Percentiles rank a stretch among this genome's conserved stretches.
Conservation (phyloP, 2,113 vertebrate species). For the Epinephelus moara region DNA sequence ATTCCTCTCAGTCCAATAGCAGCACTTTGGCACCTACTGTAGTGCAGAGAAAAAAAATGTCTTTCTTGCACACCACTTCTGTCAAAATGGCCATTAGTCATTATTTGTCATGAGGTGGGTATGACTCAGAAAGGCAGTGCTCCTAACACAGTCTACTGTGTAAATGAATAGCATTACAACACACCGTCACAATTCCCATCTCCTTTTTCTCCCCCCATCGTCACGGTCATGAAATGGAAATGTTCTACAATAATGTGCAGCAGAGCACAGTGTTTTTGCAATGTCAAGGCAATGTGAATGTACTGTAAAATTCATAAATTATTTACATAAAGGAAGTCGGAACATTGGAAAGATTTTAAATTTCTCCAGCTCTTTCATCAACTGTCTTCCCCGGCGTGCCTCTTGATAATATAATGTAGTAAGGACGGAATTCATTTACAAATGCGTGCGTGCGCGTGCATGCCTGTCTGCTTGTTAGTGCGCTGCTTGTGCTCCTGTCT, state of each 20-base stretch:
- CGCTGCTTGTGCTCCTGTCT: not conserved
- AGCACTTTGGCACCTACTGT: conserved; percentile 10
- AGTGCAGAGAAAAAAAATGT: conserved; percentile 5
- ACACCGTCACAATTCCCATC: not conserved
- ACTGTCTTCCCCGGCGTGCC: conserved; percentile 38
- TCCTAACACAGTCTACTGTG: conserved; percentile 13
- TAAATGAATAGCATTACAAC: conserved; percentile 16
- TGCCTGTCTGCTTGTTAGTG: not conserved
- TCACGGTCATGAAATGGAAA: conserved; percentile 54
- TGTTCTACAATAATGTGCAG: conserved; percentile 62
- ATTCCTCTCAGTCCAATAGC: conserved; percentile 12
- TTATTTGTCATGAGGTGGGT: conserved; percentile 26
- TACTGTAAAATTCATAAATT: conserved; percentile 71
- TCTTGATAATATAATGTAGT: conserved; percentile 44
- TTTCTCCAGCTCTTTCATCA: conserved; percentile 63
- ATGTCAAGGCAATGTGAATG: conserved; percentile 76
- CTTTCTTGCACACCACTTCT: not conserved
- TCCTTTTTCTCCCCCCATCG: not conserved
- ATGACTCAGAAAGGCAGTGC: conserved; percentile 28
- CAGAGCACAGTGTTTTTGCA: conserved; percentile 71
- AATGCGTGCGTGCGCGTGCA: not conserved
- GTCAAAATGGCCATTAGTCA: conserved; percentile 30
- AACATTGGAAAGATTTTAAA: conserved; percentile 82
- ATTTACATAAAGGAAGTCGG: conserved; percentile 71
- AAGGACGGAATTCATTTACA: conserved; percentile 44